Evolutionary conservation across 2,888 invertebrate species (phyloP), one percentile per base, ranked within the genome.

Genomic region (Drosophila crucigera): DNA sequence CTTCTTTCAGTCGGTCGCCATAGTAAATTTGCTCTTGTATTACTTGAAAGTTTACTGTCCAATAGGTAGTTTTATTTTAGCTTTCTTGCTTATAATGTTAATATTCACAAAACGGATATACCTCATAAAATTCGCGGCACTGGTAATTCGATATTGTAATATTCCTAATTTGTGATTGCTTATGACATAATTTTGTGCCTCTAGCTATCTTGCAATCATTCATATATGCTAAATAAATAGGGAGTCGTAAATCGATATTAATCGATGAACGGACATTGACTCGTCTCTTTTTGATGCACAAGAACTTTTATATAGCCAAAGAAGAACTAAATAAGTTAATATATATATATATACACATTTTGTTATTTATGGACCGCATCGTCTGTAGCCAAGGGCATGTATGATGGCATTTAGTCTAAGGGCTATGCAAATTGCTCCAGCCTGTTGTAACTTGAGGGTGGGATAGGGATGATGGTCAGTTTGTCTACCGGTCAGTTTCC

Each of bases 401-500:
- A 22, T 9, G 11, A 9, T 37, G 50, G 7, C 43, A 52, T 19
- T 79, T 31, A 7, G 56, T 43, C 60, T 47, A 31, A 50, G 54
- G 49, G 33, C 58, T 54, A 73, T 73, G 73, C 58, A 82, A 79
- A 88, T 83, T 66, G 53, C 54, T 43, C 25, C 41, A 52, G 77
- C 62, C n/a, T n/a, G 28, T 4, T 39, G 55, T 31, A n/a, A 11
- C n/a, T n/a, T 25, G 30, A 19, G 10, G 19, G 1, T 58, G 60
- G 53, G n/a, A 7, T 7, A 2, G n/a, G 33, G 9, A 7, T 14
- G 41, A 11, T 16, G 9, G 53, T 49, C 25, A 37, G 58, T 50
- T 22, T 52, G 56, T 58, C 54, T 41, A 39, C 16, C 50, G 54
- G 50, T 61, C 66, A 76, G 55, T 71, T 81, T 67, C 63, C 84